These are phyloP conservation scores for Melieria crassipennis DNA, from an alignment of 2,888 invertebrate species.

Conservation along the genomic window DNA sequence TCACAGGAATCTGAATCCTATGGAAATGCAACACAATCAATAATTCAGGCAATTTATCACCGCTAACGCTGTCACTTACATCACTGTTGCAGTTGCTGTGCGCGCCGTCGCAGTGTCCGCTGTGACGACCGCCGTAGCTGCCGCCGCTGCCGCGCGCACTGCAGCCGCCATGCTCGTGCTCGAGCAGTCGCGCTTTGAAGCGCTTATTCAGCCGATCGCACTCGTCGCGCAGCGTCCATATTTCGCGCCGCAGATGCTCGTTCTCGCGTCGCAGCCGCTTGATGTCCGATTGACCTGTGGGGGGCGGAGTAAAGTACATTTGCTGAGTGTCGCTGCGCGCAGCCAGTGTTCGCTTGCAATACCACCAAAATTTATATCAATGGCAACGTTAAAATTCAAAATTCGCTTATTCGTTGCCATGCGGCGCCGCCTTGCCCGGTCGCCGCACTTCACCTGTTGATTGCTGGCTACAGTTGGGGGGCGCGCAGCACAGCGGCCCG, in stretches of 20 bases:
- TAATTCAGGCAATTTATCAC: neutral
- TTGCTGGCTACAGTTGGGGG: too few relatives aligned
- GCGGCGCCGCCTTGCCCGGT: too few relatives aligned
- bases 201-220: slow-evolving; percentile 87
- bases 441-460: too few relatives aligned
- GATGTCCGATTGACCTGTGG: slow-evolving; percentile 85
- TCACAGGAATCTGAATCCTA: slow-evolving; percentile 65
- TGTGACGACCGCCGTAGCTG: slow-evolving; percentile 48
- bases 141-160: slow-evolving; percentile 50
- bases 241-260: slow-evolving; percentile 86
- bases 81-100: slow-evolving; percentile 55
- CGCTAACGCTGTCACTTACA: slow-evolving; percentile 46
- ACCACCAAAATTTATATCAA: too few relatives aligned
- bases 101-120: slow-evolving; percentile 52
- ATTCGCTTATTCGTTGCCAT: too few relatives aligned
- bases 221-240: slow-evolving; percentile 87
- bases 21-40: neutral
- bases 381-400: too few relatives aligned
- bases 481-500: too few relatives aligned
- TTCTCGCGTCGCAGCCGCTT: slow-evolving; percentile 89
- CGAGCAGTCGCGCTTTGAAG: slow-evolving; percentile 70
- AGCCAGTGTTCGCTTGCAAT: too few relatives aligned
- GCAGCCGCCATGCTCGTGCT: slow-evolving; percentile 54
- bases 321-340: too few relatives aligned
- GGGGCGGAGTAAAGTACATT: neutral